Evolutionary conservation across 2,797 vertebrate genomes (phyloP).

Genomic region (Darevskia nairensis): DNA sequence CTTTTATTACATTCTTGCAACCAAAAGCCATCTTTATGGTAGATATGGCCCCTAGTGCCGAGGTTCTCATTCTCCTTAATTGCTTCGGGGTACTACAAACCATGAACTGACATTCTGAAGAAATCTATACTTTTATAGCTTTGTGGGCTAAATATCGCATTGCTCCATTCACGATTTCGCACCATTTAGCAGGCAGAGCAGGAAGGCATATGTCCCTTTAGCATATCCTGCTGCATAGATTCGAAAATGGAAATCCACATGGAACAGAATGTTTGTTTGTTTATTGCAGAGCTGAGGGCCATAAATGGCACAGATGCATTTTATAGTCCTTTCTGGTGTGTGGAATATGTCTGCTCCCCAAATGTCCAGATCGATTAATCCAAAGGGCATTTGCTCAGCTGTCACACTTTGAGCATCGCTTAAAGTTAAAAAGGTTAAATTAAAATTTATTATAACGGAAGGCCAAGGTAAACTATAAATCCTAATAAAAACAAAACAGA

Average conservation of each 20-base stretch:
- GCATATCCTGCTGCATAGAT: not conserved
- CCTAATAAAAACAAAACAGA: constrained; percentile 14
- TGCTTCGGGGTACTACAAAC: not conserved
- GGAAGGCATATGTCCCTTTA: not conserved
- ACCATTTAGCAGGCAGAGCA: not conserved
- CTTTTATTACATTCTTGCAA: not conserved
- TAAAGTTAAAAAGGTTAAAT: constrained; percentile 21
- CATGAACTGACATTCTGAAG: not conserved
- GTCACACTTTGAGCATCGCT: constrained; percentile 6
- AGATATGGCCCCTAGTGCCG: not conserved
- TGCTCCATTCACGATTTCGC: not conserved
- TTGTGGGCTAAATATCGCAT: constrained; percentile 2
- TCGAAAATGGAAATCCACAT: constrained; percentile 4
- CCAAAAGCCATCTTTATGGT: not conserved
- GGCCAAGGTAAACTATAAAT: not conserved
- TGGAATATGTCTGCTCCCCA: constrained; percentile 9
- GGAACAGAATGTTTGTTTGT: constrained; percentile 6
- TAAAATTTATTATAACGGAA: not conserved
- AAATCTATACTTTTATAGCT: constrained; percentile 24
- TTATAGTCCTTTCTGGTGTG: constrained; percentile 25
- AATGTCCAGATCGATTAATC: constrained; percentile 11
- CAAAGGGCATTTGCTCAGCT: constrained; percentile 29
- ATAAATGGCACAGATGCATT: constrained; percentile 1
- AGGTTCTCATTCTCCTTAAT: not conserved
- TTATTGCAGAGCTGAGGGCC: constrained; percentile 9